Evolutionary conservation across 2,113 vertebrate genomes (phyloP).

Genomic region (Ctenomys sociabilis): DNA sequence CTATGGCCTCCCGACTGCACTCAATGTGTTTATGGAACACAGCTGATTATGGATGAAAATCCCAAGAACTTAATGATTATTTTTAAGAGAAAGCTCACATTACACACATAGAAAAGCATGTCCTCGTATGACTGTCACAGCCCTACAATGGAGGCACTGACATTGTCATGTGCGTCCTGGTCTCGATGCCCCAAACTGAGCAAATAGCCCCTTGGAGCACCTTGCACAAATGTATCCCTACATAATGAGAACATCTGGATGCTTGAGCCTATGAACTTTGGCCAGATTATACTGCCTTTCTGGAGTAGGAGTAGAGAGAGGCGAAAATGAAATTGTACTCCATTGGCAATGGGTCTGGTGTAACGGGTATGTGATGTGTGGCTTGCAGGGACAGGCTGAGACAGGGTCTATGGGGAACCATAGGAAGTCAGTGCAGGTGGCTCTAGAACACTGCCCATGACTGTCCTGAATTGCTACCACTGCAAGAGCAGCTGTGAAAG

Average conservation of each 20-base stretch:
- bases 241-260: background rate
- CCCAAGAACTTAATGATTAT: background rate
- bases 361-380: background rate
- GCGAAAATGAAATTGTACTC: background rate
- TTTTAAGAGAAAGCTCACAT: too few species aligned
- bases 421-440: slow-evolving; percentile 22
- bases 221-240: background rate
- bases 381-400: background rate
- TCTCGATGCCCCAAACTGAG: background rate
- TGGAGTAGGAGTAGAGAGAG: background rate
- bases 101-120: background rate
- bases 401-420: background rate
- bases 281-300: background rate
- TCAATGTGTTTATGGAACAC: background rate
- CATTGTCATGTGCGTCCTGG: background rate
- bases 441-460: slow-evolving; percentile 48
- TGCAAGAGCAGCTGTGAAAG: background rate
- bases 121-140: background rate
- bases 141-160: background rate
- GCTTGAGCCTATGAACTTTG: background rate
- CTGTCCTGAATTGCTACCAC: background rate
- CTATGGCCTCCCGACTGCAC: background rate
- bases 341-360: background rate
- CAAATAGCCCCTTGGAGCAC: background rate
- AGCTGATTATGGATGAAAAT: background rate